phyloP scores from a whole-genome alignment of 2,113 vertebrate species.

The rat (Rattus norvegicus) region DNA sequence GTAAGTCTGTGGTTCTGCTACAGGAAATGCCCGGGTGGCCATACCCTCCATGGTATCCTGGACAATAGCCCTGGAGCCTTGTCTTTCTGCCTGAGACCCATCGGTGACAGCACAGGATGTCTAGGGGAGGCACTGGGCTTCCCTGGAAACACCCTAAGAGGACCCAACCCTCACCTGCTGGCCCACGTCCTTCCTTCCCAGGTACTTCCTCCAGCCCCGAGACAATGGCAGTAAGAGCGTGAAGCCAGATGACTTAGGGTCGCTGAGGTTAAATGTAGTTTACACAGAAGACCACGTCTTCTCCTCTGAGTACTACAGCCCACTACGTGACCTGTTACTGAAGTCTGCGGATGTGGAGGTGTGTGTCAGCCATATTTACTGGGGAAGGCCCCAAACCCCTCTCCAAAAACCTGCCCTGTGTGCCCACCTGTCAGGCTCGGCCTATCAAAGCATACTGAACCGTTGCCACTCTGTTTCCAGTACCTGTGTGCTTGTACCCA shows the following conservation, averaged over 20 bases:
- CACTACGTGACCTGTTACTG: slow-evolving; percentile 94
- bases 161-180: background rate
- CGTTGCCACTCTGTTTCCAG: background rate
- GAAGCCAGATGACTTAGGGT: slow-evolving; percentile 97
- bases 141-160: background rate
- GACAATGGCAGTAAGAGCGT: slow-evolving; percentile 94
- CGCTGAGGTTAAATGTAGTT: slow-evolving; percentile 96
- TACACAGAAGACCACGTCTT: slow-evolving; percentile 99
- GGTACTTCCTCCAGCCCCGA: slow-evolving; percentile 98
- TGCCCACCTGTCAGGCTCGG: background rate
- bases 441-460: too few relatives aligned
- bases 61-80: too few relatives aligned
- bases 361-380: background rate
- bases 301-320: slow-evolving; percentile 94
- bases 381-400: too few relatives aligned
- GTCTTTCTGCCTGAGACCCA: background rate
- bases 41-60: too few relatives aligned
- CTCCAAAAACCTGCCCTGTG: background rate
- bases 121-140: background rate
- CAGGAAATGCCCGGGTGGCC: background rate
- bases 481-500: too few relatives aligned
- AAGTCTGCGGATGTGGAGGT: slow-evolving; percentile 95
- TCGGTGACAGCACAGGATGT: background rate
- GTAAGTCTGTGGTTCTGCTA: background rate
- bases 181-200: slow-evolving; percentile 74